Evolutionary conservation across 2,888 invertebrate genomes (phyloP).

Genomic region (Diaprepes abbreviatus): DNA sequence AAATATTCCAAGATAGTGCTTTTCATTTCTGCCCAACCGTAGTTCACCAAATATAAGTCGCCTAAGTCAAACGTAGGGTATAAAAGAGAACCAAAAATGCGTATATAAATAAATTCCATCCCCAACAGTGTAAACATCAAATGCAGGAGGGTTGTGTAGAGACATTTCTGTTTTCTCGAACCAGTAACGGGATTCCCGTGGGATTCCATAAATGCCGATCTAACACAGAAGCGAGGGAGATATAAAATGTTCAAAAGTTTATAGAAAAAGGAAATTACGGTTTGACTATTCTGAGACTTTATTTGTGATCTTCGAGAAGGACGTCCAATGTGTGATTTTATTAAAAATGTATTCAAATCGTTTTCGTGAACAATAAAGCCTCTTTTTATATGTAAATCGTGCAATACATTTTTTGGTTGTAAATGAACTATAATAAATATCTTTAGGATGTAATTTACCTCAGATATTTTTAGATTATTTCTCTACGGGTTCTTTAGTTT

Average conservation of each 20-base stretch:
- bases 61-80: neutral
- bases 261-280: slow-evolving; percentile 10
- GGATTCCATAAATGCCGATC: slow-evolving; percentile 53
- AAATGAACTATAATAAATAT: too few relatives aligned
- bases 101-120: slow-evolving; percentile 17
- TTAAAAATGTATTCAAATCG: neutral
- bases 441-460: too few relatives aligned
- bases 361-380: neutral
- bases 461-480: too few relatives aligned
- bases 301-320: neutral
- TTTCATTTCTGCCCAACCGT: neutral
- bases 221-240: slow-evolving; percentile 25
- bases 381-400: too few relatives aligned
- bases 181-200: slow-evolving; percentile 49
- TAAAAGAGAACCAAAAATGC: slow-evolving; percentile 18
- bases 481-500: too few relatives aligned
- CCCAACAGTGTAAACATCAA: slow-evolving; percentile 17
- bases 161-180: slow-evolving; percentile 53
- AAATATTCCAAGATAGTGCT: too few relatives aligned
- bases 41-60: neutral
- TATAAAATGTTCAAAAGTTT: slow-evolving; percentile 25
- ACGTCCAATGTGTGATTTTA: too few relatives aligned
- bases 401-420: too few relatives aligned
- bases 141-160: slow-evolving; percentile 43
- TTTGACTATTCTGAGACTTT: neutral